Evolutionary conservation across 2,888 invertebrate species (phyloP), one percentile per base, ranked within the genome.

Genomic region (Drosophila birchii): DNA sequence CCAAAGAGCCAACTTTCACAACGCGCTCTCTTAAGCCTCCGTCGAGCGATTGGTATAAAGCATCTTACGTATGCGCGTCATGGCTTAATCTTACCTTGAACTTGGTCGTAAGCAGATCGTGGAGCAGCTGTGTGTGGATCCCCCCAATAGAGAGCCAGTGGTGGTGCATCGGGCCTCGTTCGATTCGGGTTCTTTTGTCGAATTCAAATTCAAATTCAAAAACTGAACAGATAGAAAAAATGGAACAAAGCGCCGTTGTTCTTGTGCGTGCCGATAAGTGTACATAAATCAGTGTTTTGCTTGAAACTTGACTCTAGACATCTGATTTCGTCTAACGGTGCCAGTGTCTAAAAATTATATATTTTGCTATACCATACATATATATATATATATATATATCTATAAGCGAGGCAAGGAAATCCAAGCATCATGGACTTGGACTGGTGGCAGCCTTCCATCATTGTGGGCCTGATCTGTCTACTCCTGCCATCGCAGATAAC

Each of bases 71-170:
- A 91, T 91, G 91, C 91, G 81, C 89, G 91, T 90, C 91, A 91
- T 90, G 91, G 91, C 86, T 92, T 86, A 92, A 92, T 89, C 89
- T 91, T 92, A 92, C 92, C 92, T 92, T 92, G 92, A 92, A 92
- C 92, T 92, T 92, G 92, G 84, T 90, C 86, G 90, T 80, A 90
- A 74, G 69, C 75, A 81, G 84, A 90, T 88, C 86, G 88, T 51
- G 29, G 49, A 49, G 49, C 32, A 49, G 49, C 47, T 32, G 47
- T 32, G 47, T 49, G 49, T 49, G 51, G 51, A 51, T 34, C 51
- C 51, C 49, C 56, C 18, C 26, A n/a, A n/a, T 43, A 34, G 39
- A 49, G 51, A 53, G 34, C 16, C 20, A 43, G 26, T n/a, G 38
- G 26, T 14, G 43, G 41, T 62, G 73, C 43, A 70, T 67, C 29